Conservation (phyloP, 2,113 vertebrate species). For the Ardeotis arabs region DNA sequence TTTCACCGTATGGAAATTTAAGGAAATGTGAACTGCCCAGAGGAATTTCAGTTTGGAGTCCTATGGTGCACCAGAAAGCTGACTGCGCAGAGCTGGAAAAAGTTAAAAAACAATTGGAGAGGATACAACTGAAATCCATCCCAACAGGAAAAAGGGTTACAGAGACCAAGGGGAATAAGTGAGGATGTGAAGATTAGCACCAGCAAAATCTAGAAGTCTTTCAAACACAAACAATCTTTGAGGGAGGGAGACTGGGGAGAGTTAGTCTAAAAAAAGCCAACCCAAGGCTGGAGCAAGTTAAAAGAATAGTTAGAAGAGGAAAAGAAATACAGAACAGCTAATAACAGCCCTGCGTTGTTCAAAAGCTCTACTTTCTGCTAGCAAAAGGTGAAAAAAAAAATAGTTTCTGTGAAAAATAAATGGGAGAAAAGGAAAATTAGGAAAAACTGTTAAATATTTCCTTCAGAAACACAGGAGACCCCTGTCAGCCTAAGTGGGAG, state of each 20-base stretch:
- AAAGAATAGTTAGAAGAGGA: background rate
- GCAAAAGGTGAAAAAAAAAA: background rate
- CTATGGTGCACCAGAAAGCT: conserved; percentile 10
- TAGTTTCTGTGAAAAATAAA: background rate
- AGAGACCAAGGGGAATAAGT: conserved; percentile 5
- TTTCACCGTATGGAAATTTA: conserved; percentile 9
- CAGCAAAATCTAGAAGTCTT: conserved; percentile 14
- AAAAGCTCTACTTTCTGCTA: background rate
- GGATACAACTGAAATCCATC: conserved; percentile 31
- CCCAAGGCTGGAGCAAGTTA: background rate
- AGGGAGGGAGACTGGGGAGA: background rate
- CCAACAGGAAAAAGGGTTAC: background rate
- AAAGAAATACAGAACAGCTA: background rate
- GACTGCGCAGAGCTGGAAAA: conserved; percentile 16
- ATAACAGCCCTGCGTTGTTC: background rate
- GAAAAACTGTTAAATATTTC: background rate
- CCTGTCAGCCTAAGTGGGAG: background rate
- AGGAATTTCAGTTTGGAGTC: conserved; percentile 17
- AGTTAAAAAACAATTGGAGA: conserved; percentile 25
- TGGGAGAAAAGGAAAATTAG: background rate
- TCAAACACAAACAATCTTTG: background rate
- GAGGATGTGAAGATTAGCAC: conserved; percentile 51
- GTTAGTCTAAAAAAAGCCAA: background rate
- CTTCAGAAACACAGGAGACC: background rate
- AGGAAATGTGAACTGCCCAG: conserved; percentile 22